Evolutionary conservation across 2,113 vertebrate species (phyloP).

Genomic region (Tylochromis polylepis): DNA sequence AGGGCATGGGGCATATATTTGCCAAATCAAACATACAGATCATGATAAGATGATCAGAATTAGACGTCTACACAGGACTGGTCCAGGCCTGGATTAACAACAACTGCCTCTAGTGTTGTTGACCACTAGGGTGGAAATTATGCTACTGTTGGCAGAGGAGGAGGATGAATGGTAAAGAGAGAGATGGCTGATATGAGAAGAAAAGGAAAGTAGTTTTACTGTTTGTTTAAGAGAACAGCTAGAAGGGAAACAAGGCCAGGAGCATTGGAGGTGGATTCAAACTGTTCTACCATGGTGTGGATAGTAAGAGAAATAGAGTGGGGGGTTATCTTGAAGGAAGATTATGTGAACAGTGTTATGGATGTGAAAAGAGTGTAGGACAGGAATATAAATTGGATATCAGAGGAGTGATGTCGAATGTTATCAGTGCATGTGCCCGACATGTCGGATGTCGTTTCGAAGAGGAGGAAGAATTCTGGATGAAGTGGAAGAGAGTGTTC

Average conservation of each 20-base stretch:
- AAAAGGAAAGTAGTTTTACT: background rate
- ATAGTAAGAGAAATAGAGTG: background rate
- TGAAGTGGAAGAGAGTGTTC: background rate
- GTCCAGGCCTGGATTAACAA: background rate
- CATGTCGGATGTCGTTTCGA: background rate
- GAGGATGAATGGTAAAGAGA: background rate
- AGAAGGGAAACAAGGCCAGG: background rate
- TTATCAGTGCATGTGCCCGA: background rate
- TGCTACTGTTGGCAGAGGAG: background rate
- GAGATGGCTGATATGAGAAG: background rate
- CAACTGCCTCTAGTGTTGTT: background rate
- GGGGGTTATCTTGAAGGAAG: background rate
- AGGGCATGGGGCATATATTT: background rate
- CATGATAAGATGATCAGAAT: background rate
- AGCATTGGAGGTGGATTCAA: background rate
- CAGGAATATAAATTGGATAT: too few species aligned
- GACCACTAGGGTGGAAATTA: background rate
- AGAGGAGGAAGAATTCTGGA: background rate
- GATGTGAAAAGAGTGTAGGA: too few species aligned
- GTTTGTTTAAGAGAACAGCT: background rate
- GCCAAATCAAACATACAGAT: background rate
- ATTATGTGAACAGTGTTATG: background rate
- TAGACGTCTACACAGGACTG: background rate
- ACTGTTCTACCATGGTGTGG: background rate
- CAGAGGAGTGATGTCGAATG: background rate